A percentile compares a stretch with the other conserved stretches of the same genome.
Evolutionary conservation across 1,140 invertebrate genomes (phyloP).

Genomic region (Steinernema feltiae): DNA sequence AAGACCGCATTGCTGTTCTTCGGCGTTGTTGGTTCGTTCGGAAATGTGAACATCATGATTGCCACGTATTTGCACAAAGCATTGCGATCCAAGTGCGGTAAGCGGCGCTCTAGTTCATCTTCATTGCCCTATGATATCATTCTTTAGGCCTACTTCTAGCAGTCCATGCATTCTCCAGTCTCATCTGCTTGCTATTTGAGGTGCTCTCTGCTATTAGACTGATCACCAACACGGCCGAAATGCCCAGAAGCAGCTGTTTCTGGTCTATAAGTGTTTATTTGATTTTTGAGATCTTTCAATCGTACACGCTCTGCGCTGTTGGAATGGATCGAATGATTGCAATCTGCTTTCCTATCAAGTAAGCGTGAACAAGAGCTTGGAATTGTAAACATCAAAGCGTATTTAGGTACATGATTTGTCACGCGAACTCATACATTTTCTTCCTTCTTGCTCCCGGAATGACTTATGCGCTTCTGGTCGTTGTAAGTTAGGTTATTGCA

Average conservation of each 20-base stretch:
- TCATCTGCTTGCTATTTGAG: not conserved
- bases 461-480: not conserved
- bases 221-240: not conserved
- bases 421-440: not conserved
- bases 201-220: not conserved
- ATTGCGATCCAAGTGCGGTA: not conserved
- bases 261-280: not conserved
- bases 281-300: not conserved
- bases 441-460: not conserved
- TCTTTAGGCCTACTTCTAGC: not conserved
- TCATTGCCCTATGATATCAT: not conserved
- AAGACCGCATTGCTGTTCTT: not conserved
- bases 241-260: not conserved
- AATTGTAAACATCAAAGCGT: not conserved
- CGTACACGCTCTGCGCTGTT: not conserved
- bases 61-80: not conserved
- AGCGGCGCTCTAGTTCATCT: not conserved
- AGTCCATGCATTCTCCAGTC: not conserved
- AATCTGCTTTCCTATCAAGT: not conserved
- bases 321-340: not conserved
- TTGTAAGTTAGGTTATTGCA: not conserved
- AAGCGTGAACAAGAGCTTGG: not conserved
- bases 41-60: not conserved
- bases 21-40: not conserved
- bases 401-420: not conserved